Conservation (phyloP, 1,140 invertebrate species). For the Neodiprion lecontei region DNA sequence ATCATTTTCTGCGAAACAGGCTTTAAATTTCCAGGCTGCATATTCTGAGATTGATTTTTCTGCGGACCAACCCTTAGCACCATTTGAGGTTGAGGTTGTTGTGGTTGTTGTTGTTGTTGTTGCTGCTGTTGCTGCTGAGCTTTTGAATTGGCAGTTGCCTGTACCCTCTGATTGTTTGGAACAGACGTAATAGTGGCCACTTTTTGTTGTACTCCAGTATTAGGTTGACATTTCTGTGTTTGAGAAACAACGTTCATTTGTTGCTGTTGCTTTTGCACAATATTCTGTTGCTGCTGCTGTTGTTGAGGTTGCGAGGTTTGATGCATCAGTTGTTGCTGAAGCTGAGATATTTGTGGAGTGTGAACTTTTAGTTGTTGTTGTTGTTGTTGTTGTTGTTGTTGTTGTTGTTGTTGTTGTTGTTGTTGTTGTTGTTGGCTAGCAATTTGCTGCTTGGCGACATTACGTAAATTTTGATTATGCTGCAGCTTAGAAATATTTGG, state of each 20-base stretch:
- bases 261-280: constrained; percentile 21
- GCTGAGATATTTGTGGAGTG: constrained; percentile 2
- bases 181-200: constrained; percentile 36
- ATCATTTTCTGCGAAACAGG: constrained; percentile 36
- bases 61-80: constrained; percentile 42
- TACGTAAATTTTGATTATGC: constrained; percentile 34
- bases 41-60: constrained; percentile 36
- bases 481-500: constrained; percentile 43
- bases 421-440: constrained; percentile 20
- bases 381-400: constrained; percentile 35
- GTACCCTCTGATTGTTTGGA: constrained; percentile 37
- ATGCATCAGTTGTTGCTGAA: constrained; percentile 35
- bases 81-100: constrained; percentile 43
- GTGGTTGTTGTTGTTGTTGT: constrained; percentile 32
- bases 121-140: constrained; percentile 35
- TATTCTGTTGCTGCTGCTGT: constrained; percentile 4
- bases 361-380: constrained; percentile 17
- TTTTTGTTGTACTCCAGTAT: constrained; percentile 37
- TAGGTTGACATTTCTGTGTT: constrained; percentile 35
- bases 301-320: constrained; percentile 17
- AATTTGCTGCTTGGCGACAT: constrained; percentile 30
- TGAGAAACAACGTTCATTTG: constrained; percentile 18
- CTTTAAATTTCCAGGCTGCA: constrained; percentile 35
- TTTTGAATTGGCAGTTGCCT: constrained; percentile 33
- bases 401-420: constrained; percentile 18